Conservation (phyloP, 2,113 vertebrate species). For the Sclerurus mexicanus region DNA sequence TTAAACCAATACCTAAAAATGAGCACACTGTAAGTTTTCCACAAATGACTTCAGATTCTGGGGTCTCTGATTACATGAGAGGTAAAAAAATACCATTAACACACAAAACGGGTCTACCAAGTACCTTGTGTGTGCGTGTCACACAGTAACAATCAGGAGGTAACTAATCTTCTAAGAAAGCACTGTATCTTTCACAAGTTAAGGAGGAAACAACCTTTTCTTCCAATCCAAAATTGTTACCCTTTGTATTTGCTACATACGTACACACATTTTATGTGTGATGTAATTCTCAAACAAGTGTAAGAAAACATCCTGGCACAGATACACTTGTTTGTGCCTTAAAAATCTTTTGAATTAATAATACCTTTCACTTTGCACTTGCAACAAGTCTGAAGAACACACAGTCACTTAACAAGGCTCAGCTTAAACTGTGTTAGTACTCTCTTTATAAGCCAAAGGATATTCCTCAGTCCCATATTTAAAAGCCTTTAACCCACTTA, state of each 20-base stretch:
- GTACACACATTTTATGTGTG: fast-evolving
- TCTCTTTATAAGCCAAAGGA: background rate
- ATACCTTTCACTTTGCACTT: background rate
- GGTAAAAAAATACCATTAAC: background rate
- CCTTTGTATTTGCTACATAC: background rate
- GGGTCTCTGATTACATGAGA: background rate
- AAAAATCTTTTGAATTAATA: background rate
- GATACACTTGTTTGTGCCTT: background rate
- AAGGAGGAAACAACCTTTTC: fast-evolving
- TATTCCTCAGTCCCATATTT: background rate
- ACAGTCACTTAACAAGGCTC: background rate
- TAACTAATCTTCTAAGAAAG: background rate
- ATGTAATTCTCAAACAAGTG: background rate
- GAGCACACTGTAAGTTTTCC: background rate
- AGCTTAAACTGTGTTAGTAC: background rate
- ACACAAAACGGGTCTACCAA: background rate
- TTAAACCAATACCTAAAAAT: background rate
- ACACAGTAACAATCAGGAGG: background rate
- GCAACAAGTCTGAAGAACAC: background rate
- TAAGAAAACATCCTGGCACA: background rate
- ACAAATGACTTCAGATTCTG: background rate
- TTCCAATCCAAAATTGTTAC: background rate
- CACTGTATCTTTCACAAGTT: background rate
- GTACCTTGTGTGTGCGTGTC: background rate
- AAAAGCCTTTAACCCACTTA: background rate